Conservation (phyloP, 2,888 invertebrate genomes). For the Sthenelais limicola region DNA sequence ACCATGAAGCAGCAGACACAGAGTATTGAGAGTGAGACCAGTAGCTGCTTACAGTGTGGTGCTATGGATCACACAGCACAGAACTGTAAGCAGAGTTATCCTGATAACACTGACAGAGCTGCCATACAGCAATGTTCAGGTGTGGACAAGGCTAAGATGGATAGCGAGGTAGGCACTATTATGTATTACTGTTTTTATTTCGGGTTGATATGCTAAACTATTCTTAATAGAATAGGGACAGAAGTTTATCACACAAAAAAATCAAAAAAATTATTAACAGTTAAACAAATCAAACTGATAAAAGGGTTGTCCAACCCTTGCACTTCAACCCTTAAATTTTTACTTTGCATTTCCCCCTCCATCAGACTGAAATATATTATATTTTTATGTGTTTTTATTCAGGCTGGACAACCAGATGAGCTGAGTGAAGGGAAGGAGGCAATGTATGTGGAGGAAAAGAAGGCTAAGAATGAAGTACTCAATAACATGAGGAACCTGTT, state of each 20-base stretch:
- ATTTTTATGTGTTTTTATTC: no score
- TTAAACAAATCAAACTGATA: no score
- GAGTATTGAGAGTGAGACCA: slow-evolving; percentile 87
- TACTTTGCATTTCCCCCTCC: no score
- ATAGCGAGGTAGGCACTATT: slow-evolving; percentile 81
- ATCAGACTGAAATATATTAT: no score
- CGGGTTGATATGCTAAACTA: no score
- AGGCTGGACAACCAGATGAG: neutral
- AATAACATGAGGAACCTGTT: slow-evolving; percentile 65
- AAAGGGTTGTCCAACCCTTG: no score
- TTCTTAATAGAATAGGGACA: no score
- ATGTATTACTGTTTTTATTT: neutral
- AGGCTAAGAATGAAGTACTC: slow-evolving; percentile 55
- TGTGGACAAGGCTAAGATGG: slow-evolving; percentile 78
- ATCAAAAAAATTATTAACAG: no score
- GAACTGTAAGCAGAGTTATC: slow-evolving; percentile 81
- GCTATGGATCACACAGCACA: slow-evolving; percentile 97
- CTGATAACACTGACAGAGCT: slow-evolving; percentile 64
- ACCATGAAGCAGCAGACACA: slow-evolving; percentile 71
- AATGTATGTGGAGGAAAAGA: neutral
- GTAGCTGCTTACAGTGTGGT: slow-evolving; percentile 96
- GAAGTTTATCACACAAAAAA: no score
- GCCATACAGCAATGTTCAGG: slow-evolving; percentile 54
- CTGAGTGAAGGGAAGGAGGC: slow-evolving; percentile 24
- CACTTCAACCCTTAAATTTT: no score